Evolutionary conservation across 2,888 invertebrate genomes (phyloP).

Genomic region (Artemia sinica): DNA sequence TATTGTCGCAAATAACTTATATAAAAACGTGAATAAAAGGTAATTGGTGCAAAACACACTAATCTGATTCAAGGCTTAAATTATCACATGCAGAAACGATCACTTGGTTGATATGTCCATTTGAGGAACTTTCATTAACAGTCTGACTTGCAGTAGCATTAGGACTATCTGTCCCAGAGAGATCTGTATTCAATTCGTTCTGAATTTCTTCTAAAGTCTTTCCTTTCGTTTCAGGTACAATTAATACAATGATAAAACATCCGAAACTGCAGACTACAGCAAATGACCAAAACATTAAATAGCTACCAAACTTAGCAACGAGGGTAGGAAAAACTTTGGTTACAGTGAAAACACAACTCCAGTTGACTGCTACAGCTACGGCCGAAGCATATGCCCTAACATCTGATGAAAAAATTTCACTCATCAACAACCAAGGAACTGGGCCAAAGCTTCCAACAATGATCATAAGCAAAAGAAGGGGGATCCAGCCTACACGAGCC

Average conservation of each 20-base stretch:
- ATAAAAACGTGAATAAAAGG: too few relatives aligned
- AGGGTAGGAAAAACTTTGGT: slow-evolving; percentile 9
- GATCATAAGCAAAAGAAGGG: not conserved
- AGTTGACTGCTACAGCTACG: not conserved
- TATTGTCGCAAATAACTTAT: too few relatives aligned
- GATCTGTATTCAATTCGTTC: not conserved
- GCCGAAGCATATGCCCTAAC: slow-evolving; percentile 7
- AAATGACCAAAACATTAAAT: slow-evolving; percentile 4
- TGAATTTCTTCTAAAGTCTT: not conserved
- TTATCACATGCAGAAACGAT: too few relatives aligned
- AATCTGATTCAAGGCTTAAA: too few relatives aligned
- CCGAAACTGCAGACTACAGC: not conserved
- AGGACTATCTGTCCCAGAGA: too few relatives aligned
- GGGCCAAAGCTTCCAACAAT: slow-evolving; percentile 10
- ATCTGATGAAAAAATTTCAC: slow-evolving; percentile 10
- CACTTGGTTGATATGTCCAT: too few relatives aligned
- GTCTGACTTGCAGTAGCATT: too few relatives aligned
- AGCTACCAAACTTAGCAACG: not conserved
- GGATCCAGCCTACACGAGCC: slow-evolving; percentile 9
- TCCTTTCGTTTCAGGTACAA: slow-evolving; percentile 1
- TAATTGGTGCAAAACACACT: too few relatives aligned
- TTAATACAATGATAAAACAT: not conserved
- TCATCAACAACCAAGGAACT: slow-evolving; percentile 11
- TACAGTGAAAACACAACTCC: not conserved
- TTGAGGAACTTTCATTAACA: too few relatives aligned